Base-by-base conservation (phyloP, 2,797 vertebrate genomes). In the Hipposideros larvatus region DNA sequence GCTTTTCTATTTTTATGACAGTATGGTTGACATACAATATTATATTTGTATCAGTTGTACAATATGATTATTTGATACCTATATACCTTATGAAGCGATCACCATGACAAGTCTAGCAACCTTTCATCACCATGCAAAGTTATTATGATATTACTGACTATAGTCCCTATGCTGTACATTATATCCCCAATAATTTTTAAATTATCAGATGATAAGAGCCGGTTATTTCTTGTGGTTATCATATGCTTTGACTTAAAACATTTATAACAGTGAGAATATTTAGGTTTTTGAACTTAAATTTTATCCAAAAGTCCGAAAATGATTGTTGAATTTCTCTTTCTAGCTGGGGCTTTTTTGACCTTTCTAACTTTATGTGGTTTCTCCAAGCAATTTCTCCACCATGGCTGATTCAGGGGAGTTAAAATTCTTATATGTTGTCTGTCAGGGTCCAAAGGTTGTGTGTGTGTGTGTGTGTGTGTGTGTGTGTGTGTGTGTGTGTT, bases 241-340 rank as follows among this genome's bases (percentile, higher is more conserved):
- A 61, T 41, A 2, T 80, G 9, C 9, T 78, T 84, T 94, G 57
- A 85, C 7, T 85, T 80, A 53, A 16, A 85, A 31, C 22, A 68
- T 79, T 75, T 88, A 70, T 34, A 80, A 77, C 7, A 66, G 18
- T 90, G 24, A 82, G n/a, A 91, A n/a, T 0, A 19, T 28, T 43
- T 55, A 79, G 31, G 15, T 6, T 70, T 96, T 94, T 31, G 10
- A 51, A 66, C 11, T 14, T 66, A 53, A 28, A 71, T 80, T 93
- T 94, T 22, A 80, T n/a, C 41, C 7, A 41, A 26, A 13, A 90
- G 51, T 93, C 37, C 87, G 26, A 88, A 93, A 85, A 80, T 90
- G 11, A 1, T 41, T 70, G n/a, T 68, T 63, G 13, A 28, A 90
- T 46, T 55, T 83, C 5, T 74, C 15, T 80, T 75, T 71, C 53